A percentile compares a stretch with the other conserved stretches of the same genome.
These are phyloP conservation scores for Scaptodrosophila latifasciaeformis DNA, from an alignment of 2,888 invertebrate genomes.

Conservation along the genomic window DNA sequence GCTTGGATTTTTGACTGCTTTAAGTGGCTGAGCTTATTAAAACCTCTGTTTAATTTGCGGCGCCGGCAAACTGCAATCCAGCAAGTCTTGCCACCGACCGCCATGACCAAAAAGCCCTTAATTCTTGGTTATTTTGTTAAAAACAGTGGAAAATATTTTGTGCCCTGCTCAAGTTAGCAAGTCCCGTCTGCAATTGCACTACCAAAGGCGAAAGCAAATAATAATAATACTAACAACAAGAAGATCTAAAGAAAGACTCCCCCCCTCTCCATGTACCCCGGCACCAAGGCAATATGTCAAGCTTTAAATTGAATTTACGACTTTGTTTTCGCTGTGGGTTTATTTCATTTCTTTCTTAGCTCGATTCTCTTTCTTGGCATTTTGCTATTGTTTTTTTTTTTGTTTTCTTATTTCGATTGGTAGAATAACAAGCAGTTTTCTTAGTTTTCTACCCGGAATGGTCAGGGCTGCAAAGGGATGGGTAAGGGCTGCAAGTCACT, in stretches of 20 bases:
- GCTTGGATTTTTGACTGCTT: constrained; percentile 49
- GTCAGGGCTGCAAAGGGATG: not conserved
- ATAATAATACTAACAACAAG: constrained; percentile 6
- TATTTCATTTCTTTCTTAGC: constrained; percentile 46
- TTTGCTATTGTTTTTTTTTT: constrained; percentile 38
- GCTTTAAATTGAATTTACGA: constrained; percentile 72
- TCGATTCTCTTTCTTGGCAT: too few relatives aligned
- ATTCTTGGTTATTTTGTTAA: constrained; percentile 8
- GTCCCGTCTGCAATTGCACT: too few relatives aligned
- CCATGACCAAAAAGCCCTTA: constrained; percentile 47
- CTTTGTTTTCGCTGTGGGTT: constrained; percentile 65
- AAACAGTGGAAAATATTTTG: constrained; percentile 43
- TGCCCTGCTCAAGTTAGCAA: constrained; percentile 1
- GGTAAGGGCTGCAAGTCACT: not conserved
- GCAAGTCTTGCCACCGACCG: constrained; percentile 1
- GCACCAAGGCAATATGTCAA: constrained; percentile 70
- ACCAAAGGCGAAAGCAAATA: constrained; percentile 15
- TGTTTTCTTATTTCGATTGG: constrained; percentile 39
- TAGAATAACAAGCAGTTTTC: constrained; percentile 44
- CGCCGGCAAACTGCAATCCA: constrained; percentile 23
- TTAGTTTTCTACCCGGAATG: not conserved
- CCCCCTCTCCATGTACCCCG: constrained; percentile 33
- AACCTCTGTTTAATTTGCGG: constrained; percentile 53
- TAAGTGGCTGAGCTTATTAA: constrained; percentile 62
- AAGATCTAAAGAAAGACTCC: not conserved